Evolutionary conservation across 2,888 invertebrate genomes (phyloP), one percentile per base, ranked within the genome.

Genomic region (Hylaea fasciaria): DNA sequence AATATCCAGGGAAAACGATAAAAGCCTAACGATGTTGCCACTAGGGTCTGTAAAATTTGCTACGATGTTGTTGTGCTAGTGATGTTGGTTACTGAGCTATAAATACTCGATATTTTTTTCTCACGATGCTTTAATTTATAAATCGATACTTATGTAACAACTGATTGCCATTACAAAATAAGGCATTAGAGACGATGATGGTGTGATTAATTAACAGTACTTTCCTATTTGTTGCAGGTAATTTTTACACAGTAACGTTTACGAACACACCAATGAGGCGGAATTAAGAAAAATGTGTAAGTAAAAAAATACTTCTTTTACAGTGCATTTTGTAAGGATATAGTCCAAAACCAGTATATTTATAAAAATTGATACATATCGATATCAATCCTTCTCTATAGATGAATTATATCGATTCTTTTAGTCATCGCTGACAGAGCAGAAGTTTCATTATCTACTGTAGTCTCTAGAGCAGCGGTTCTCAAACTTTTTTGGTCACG

Each of bases 1-100:
- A 12, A 17, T 0, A 17, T 32, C 35, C 2, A 32, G 22, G 17
- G 43, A 16, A 51, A 41, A 39, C 47, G 50, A 57, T 63, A 57
- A 64, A 65, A 64, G 59, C 66, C 57, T 62, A 60, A 66, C 55
- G 55, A 59, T 66, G 66, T 64, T 66, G 52, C 62, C 66, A 59
- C 58, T 48, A 57, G 1, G 40, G 40, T 57, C 47, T 28, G 50
- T 56, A 14, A 62, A 65, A 65, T 62, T 55, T 66, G 10, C 28
- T 45, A 28, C 9, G n/a, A n/a, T n/a, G n/a, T 28, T 35, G 0
- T 35, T 47, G n/a, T n/a, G n/a, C n/a, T 47, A 45, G 35, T 10
- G 47, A 47, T 47, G 29, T 22, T 32, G 9, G 32, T 9, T 32
- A 28, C 22, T n/a, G 28, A 13, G 7, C n/a, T 37, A n/a, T 37